Percentiles rank a stretch among this genome's conserved stretches.
These are phyloP conservation scores for Peromyscus aztecus DNA, from an alignment of 2,797 vertebrate genomes.

Conservation along the genomic window DNA sequence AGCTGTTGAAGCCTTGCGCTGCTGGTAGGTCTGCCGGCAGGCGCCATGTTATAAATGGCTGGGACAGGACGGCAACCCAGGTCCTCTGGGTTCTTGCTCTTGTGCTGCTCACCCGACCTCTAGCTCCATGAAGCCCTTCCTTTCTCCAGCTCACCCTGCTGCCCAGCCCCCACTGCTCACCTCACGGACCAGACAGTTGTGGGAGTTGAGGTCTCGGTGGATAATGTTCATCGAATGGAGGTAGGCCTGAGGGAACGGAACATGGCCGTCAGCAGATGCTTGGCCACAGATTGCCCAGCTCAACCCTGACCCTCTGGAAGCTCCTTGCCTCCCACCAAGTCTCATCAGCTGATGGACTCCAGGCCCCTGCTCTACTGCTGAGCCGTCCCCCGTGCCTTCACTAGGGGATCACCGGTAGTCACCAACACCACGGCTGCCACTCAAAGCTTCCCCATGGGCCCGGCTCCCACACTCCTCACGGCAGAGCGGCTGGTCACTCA, in stretches of 20 bases:
- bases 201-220: constrained; percentile 98
- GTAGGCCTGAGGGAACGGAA: constrained; percentile 90
- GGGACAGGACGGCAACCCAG: neutral
- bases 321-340: neutral
- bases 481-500: constrained; percentile 68
- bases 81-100: neutral
- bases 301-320: no score
- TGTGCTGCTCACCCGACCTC: neutral
- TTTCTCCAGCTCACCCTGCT: neutral
- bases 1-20: neutral
- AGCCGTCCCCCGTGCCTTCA: neutral
- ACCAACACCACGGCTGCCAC: neutral
- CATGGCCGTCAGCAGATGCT: neutral
- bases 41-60: neutral
- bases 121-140: neutral
- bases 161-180: constrained; percentile 87
- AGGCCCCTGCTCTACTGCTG: neutral
- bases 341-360: neutral
- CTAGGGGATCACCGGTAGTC: neutral
- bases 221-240: constrained; percentile 99
- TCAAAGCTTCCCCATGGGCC: neutral
- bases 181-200: constrained; percentile 98
- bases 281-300: neutral
- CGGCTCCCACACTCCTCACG: neutral
- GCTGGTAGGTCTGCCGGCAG: no score